Conservation (phyloP, 2,888 invertebrate genomes). For the Athalia cordata region DNA sequence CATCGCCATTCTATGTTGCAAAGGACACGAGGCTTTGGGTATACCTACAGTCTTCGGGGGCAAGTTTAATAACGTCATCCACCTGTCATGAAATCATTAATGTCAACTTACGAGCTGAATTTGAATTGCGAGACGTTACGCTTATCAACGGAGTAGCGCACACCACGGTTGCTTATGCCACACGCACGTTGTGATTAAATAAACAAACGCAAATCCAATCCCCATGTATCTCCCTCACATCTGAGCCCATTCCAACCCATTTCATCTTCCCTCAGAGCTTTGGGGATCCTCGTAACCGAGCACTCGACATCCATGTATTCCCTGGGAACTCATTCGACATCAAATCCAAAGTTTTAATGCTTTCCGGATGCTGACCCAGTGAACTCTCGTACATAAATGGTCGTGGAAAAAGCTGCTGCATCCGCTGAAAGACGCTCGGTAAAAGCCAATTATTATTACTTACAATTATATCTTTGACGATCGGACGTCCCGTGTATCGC, state of each 20-base stretch:
- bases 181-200: slow-evolving; percentile 6
- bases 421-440: no score
- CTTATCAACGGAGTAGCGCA: background rate
- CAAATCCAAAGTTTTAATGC: background rate
- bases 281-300: slow-evolving; percentile 15
- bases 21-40: slow-evolving; percentile 39
- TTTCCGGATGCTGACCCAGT: no score
- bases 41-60: slow-evolving; percentile 31
- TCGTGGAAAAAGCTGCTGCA: no score
- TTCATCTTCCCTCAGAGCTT: slow-evolving; percentile 28
- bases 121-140: slow-evolving; percentile 27
- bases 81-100: slow-evolving; percentile 37
- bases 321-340: background rate
- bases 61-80: slow-evolving; percentile 37
- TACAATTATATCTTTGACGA: no score
- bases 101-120: slow-evolving; percentile 34
- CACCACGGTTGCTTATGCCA: background rate
- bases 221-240: background rate
- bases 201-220: slow-evolving; percentile 31
- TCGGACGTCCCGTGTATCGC: no score
- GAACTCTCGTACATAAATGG: no score
- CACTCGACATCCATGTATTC: background rate
- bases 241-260: slow-evolving; percentile 28
- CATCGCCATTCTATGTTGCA: slow-evolving; percentile 32
- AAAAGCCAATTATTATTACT: no score